A percentile compares a stretch with the other conserved stretches of the same genome.
These are phyloP conservation scores for Chymomyza amoena DNA, from an alignment of 2,888 invertebrate genomes.

Conservation along the genomic window DNA sequence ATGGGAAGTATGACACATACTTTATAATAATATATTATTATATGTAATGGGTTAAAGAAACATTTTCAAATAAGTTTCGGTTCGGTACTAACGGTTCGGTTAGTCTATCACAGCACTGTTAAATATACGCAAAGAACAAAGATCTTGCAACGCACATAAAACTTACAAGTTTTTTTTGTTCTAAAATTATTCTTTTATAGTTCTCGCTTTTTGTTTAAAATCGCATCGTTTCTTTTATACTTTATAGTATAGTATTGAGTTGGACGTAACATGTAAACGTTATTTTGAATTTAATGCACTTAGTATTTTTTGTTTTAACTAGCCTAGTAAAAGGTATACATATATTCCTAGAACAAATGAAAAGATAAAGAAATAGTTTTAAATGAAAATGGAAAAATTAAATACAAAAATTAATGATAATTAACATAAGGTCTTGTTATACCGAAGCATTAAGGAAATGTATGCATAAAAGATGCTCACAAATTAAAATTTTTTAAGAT, in stretches of 20 bases:
- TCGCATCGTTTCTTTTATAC: conserved; percentile 45
- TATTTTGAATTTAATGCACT: conserved; percentile 63
- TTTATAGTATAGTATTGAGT: conserved; percentile 20
- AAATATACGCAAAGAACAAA: conserved; percentile 32
- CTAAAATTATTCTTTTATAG: conserved; percentile 34
- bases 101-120: conserved; percentile 73
- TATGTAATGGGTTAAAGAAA: not conserved
- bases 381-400: conserved; percentile 35
- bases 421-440: not conserved
- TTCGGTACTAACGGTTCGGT: conserved; percentile 32
- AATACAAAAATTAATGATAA: conserved; percentile 10
- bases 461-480: not conserved
- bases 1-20: not conserved
- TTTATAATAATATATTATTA: conserved; percentile 7
- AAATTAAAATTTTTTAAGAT: not conserved
- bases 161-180: conserved; percentile 50
- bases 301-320: conserved; percentile 43
- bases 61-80: conserved; percentile 4
- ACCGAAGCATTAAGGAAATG: not conserved
- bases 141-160: conserved; percentile 53
- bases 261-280: conserved; percentile 60
- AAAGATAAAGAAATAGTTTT: conserved; percentile 28
- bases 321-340: conserved; percentile 78
- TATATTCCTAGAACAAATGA: conserved; percentile 77
- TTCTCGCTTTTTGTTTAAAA: conserved; percentile 30